Evolutionary conservation across 2,113 vertebrate species (phyloP), one percentile per base, ranked within the genome.

Genomic region (Macquaria australasica): DNA sequence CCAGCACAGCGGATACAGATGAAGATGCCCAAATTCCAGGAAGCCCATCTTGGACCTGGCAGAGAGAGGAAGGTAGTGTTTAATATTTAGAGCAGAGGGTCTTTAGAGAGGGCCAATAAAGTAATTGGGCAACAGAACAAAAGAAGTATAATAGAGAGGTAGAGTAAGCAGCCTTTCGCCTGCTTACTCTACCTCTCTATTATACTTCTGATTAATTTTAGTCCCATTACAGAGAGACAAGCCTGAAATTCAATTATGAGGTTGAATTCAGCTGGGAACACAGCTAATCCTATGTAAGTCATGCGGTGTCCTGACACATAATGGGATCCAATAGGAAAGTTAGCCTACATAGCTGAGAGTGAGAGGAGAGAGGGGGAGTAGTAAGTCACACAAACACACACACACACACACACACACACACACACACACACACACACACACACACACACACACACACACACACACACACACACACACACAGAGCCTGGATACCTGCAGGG

Each of bases 11-110:
- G 98, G 86, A 99, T 99, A 58, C 98, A 99, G 90, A 99, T 96
- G 91, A 99, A 99, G 15, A 99, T 97, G 0, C 98, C 98, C 11
- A 99, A 95, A 74, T 99, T 99, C 98, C 98, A 99, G 39, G 98
- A 99, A 0, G 98, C 97, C 98, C 98, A 99, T 96, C 98, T 96
- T 15, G 98, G 98, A 87, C 98, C 98, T 99, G 68, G 56, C 16
- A 66, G 53, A 81, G 23, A 41, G 15, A 68, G 28, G 4, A 66
- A 37, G 59, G 25, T 7, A 11, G 5, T 5, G 16, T 45, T 21
- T 51, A 43, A 51, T 5, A 70, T 70, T 73, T 34, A 73, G 31
- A 69, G 8, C 20, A 6, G 8, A 64, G 8, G 23, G 39, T 51
- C 11, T 68, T 62, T 18, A 18, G n/a, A 76, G 82, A 50, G 28